phyloP scores from a whole-genome alignment of 2,888 invertebrate species.

The Atherix ibis region DNA sequence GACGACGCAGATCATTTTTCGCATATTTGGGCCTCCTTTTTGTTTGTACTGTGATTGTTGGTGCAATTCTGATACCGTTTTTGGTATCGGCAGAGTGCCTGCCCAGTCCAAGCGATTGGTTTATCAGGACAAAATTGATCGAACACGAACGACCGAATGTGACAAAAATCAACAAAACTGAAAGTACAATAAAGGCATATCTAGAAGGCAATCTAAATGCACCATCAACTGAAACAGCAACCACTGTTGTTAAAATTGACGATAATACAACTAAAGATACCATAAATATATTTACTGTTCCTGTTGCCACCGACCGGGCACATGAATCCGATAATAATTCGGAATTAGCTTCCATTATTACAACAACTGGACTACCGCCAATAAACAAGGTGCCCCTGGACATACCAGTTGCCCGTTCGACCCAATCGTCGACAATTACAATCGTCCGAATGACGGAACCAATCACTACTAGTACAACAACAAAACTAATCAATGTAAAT shows the following conservation, averaged over 20 bases:
- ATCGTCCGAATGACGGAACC: conserved; percentile 13
- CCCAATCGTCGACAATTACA: conserved; percentile 22
- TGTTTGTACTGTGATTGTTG: conserved; percentile 30
- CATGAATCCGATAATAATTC: conserved; percentile 5
- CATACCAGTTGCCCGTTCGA: conserved; percentile 18
- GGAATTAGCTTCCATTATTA: too few relatives aligned
- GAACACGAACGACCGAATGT: background rate
- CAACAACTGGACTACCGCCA: too few relatives aligned
- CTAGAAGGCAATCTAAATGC: conserved; percentile 4
- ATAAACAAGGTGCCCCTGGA: background rate
- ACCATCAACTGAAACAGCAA: conserved; percentile 1
- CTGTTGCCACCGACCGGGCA: conserved; percentile 4
- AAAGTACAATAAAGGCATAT: conserved; percentile 15
- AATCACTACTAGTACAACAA: conserved; percentile 1
- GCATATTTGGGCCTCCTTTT: conserved; percentile 30
- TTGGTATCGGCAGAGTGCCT: conserved; percentile 29
- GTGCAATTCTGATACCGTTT: conserved; percentile 29
- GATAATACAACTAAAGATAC: conserved; percentile 2
- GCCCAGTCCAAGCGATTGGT: conserved; percentile 30
- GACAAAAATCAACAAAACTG: conserved; percentile 6
- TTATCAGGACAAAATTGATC: conserved; percentile 26
- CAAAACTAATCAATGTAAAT: background rate
- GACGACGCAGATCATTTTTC: conserved; percentile 25
- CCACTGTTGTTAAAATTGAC: conserved; percentile 1
- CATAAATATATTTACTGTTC: conserved; percentile 8